Conservation (phyloP, 2,797 vertebrate species). For the Falco columbarius region DNA sequence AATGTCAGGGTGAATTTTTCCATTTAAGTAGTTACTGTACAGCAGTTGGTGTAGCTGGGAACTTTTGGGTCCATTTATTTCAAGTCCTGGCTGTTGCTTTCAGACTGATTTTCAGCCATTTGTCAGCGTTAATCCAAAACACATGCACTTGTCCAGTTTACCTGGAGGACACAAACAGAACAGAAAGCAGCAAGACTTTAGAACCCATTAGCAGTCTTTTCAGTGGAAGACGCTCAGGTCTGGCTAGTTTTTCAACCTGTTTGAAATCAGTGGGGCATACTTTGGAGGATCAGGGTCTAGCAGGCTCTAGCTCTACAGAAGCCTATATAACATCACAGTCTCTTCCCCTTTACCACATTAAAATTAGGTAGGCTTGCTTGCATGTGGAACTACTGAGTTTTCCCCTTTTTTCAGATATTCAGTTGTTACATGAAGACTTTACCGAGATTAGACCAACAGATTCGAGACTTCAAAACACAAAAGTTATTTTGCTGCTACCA, state of each 20-base stretch:
- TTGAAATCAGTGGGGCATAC: neutral
- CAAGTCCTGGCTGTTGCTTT: neutral
- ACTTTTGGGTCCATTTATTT: neutral
- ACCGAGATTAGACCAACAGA: conserved; percentile 78
- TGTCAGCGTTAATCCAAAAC: neutral
- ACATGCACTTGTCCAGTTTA: neutral
- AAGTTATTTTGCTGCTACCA: conserved; percentile 85
- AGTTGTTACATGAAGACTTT: conserved; percentile 82
- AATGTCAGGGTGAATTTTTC: neutral
- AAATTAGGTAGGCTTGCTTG: neutral
- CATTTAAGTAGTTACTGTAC: neutral
- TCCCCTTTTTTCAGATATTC: conserved; percentile 81
- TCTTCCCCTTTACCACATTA: neutral
- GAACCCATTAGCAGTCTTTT: neutral
- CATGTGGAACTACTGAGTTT: neutral
- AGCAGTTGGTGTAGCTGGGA: neutral
- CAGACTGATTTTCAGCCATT: neutral
- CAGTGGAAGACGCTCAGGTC: neutral
- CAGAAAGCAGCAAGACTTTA: neutral
- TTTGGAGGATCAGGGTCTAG: neutral
- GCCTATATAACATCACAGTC: neutral
- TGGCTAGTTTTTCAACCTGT: neutral
- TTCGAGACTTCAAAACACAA: conserved; percentile 79
- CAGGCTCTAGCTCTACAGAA: neutral
- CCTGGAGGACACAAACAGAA: neutral